Base-by-base conservation (phyloP, 2,888 invertebrate species). In the Athalia cordata region DNA sequence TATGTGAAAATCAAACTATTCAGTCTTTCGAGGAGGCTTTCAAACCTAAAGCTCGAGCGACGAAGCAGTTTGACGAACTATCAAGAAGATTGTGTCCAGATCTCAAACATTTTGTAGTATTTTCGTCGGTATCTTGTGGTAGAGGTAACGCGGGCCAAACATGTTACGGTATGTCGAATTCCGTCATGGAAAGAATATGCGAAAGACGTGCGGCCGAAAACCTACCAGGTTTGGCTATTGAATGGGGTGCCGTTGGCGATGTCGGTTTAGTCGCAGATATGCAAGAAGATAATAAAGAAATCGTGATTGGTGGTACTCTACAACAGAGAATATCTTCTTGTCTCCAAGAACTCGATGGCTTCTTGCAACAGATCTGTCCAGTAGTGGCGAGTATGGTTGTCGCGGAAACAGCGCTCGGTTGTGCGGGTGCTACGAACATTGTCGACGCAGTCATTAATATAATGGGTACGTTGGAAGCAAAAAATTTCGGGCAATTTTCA, bases 371-470 rank as follows among this genome's bases (percentile, higher is more conserved):
- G 85, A 80, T 83, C 8, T 84, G 83, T 59, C 85, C 91, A 1
- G 87, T 91, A 8, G 90, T 91, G 5, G 93, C 95, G 0, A 95
- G 95, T 82, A 95, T 96, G 90, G 96, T 97, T 0, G 95, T 96
- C 0, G 97, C 97, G 0, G 95, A 96, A 88, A 96, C 95, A 90
- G 92, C 93, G 82, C 91, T 92, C 0, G 93, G 93, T 0, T 92
- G 92, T 0, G 92, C 92, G 4, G 93, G 93, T 0, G 92, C 93
- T 76, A 93, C 93, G 55, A 94, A 93, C 84, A 92, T 95, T 76
- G 94, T 97, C 0, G 95, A 95, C 82, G 93, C 95, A 45, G 94
- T 96, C 2, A 92, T 94, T 77, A 93, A 93, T 84, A 92, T 92
- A 55, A 87, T 92, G 84, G 91, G 91, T 89, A 82, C 79, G n/a